Evolutionary conservation across 2,113 vertebrate genomes (phyloP), one percentile per base, ranked within the genome.

Genomic region (Irena cyanogastra): DNA sequence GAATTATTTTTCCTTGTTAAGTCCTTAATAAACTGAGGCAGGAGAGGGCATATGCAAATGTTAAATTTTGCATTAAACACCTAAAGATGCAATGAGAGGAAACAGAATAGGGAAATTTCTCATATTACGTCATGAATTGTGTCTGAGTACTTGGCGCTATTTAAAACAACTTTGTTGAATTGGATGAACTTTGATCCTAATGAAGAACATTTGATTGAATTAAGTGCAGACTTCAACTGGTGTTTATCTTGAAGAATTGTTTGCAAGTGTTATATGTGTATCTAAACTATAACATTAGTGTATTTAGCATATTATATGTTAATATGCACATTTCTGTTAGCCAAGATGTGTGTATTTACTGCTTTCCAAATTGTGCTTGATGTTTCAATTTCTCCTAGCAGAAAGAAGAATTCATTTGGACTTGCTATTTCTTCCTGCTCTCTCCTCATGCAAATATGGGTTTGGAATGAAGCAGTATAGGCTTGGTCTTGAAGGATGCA

Each of bases 121-220:
- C 31, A 14, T 84, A 41, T 87, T 94, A 49, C 23, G 16, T 97
- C 66, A 85, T 79, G 74, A 87, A 33, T 95, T 90, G 74, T 87
- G 22, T 91, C 81, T 75, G 63, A 89, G 39, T 69, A 47, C 74
- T 95, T 95, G 89, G 66, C 19, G 0, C 69, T 94, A 61, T 89
- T 94, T 94, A 50, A 91, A 95, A 85, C 89, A 83, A 93, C 49
- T 87, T 91, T 4, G 10, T 64, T 93, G 57, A 76, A 72, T 30
- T 85, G 74, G 23, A 30, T 79, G 61, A 95, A 95, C 89, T 95
- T 96, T 87, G 78, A 95, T 94, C 87, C 61, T 94, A 87, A 87
- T 94, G 83, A 94, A 82, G 84, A 97, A 85, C 81, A 79, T 45
- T 96, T 91, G 83, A 89, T 94, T 41, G 3, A 89, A 78, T 68